Conservation (phyloP, 2,113 vertebrate genomes). For the Malurus elegans region DNA sequence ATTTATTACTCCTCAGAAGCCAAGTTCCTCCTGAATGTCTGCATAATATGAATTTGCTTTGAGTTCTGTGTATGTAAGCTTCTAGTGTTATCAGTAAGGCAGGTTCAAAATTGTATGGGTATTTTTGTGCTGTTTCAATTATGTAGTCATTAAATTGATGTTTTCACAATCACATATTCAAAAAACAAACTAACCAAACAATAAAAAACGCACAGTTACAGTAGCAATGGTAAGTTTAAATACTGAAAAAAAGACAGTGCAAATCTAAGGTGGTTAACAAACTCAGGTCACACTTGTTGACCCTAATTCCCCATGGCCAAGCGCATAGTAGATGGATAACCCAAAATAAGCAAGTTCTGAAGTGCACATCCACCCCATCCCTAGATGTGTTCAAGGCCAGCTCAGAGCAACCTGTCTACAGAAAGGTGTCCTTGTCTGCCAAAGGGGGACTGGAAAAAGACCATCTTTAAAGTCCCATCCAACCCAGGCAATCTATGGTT, state of each 20-base stretch:
- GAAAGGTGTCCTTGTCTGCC: neutral
- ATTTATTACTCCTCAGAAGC: slow-evolving; percentile 3
- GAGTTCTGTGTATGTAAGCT: neutral
- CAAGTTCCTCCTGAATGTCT: neutral
- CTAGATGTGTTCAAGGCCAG: neutral
- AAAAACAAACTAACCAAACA: neutral
- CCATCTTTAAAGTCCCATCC: neutral
- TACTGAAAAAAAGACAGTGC: neutral
- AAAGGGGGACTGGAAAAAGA: neutral
- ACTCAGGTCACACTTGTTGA: accelerated
- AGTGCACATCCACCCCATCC: neutral
- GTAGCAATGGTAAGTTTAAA: neutral
- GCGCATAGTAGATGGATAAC: neutral
- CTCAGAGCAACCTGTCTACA: neutral
- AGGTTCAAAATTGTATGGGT: neutral
- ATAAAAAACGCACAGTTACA: neutral
- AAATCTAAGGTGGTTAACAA: neutral
- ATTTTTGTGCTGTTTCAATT: neutral
- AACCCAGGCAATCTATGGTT: neutral
- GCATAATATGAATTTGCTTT: neutral
- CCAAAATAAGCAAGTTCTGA: neutral
- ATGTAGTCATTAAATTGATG: neutral
- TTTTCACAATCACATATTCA: neutral
- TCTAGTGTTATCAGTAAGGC: neutral
- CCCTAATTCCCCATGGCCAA: neutral